These are phyloP conservation scores for Mycetomoellerius zeteki DNA, from an alignment of 1,140 invertebrate species.

Conservation along the genomic window DNA sequence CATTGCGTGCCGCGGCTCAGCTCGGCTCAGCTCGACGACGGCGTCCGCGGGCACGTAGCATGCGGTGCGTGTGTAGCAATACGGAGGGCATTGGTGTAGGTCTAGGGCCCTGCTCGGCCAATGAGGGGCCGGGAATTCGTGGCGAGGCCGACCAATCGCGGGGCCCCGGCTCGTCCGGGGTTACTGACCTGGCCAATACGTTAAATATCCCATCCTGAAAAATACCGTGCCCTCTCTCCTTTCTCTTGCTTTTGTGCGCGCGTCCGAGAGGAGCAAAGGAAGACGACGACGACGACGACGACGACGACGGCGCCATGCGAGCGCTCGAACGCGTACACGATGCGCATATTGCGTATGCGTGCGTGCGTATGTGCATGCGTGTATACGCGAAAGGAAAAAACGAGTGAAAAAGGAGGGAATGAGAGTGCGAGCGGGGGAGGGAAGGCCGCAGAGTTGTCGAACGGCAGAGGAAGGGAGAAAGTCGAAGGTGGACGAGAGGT, in stretches of 20 bases:
- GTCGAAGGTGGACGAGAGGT: constrained; percentile 13
- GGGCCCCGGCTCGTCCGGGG: constrained; percentile 80
- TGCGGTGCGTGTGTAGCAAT: constrained; percentile 67
- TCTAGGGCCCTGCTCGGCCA: constrained; percentile 86
- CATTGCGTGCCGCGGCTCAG: constrained; percentile 41
- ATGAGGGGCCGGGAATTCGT: constrained; percentile 85
- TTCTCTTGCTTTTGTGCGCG: constrained; percentile 65
- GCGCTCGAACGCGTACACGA: constrained; percentile 4
- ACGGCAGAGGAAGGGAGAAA: constrained; percentile 40
- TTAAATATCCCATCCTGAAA: constrained; percentile 87
- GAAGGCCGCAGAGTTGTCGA: constrained; percentile 25
- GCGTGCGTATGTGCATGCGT: constrained; percentile 23
- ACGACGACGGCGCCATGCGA: constrained; percentile 60
- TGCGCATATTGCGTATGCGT: background rate
- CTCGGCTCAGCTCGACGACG: constrained; percentile 12
- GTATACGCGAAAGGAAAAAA: constrained; percentile 62
- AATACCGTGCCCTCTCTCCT: constrained; percentile 83
- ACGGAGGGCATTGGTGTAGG: constrained; percentile 84
- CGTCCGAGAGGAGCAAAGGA: constrained; percentile 60
- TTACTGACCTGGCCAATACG: constrained; percentile 86
- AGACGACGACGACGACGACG: constrained; percentile 56
- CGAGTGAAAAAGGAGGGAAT: constrained; percentile 36
- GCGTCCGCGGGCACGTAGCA: constrained; percentile 58
- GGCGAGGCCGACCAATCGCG: constrained; percentile 84
- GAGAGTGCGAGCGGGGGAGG: constrained; percentile 58